Percentiles rank a stretch among this genome's conserved stretches.
Conservation (phyloP, 1,140 invertebrate species). For the Brachionus koreanus region DNA sequence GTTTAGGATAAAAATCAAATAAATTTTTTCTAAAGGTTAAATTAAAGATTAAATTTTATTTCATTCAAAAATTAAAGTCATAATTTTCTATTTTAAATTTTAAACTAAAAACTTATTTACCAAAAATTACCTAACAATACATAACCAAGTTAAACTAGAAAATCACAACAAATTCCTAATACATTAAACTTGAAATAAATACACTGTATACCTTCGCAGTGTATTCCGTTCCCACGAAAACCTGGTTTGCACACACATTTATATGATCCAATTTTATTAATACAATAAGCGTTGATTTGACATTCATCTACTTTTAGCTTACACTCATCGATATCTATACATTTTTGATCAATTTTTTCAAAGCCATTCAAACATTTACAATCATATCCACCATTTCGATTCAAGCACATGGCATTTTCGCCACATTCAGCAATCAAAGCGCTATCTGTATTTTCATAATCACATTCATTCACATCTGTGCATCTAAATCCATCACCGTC, state of each 20-base stretch:
- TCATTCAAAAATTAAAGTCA: no score
- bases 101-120: no score
- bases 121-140: no score
- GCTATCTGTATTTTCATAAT: slow-evolving; percentile 35
- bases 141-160: no score
- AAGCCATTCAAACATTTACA: slow-evolving; percentile 44
- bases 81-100: no score
- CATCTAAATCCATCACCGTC: slow-evolving; percentile 37
- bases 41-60: no score
- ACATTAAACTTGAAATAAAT: no score
- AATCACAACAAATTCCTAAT: no score
- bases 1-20: no score
- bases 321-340: slow-evolving; percentile 33
- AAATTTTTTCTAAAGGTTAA: no score
- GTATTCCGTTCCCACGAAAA: slow-evolving; percentile 8
- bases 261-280: slow-evolving; percentile 27
- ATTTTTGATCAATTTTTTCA: slow-evolving; percentile 4
- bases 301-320: background rate
- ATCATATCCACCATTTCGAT: slow-evolving; percentile 22
- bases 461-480: slow-evolving; percentile 28
- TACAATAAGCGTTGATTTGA: slow-evolving; percentile 1
- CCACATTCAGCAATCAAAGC: background rate
- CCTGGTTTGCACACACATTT: slow-evolving; percentile 26
- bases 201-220: slow-evolving; percentile 3
- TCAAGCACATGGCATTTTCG: background rate